Base-by-base conservation (phyloP, 2,888 invertebrate genomes). In the Platyscelio sp. region DNA sequence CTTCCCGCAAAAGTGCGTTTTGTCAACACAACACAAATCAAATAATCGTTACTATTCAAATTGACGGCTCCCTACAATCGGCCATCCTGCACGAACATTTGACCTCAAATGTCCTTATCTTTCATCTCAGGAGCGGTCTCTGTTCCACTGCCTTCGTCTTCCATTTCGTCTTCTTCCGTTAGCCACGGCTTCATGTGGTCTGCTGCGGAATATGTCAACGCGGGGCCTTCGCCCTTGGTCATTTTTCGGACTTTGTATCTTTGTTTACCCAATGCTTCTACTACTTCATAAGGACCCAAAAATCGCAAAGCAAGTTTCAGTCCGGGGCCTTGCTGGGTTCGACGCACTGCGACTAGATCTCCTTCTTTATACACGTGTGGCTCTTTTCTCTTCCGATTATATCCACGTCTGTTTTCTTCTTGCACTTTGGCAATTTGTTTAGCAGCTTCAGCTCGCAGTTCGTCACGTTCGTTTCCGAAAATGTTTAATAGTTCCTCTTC, bases 341-440 rank as follows among this genome's bases (percentile, higher is more conserved):
- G 40, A 18, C 85, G 74, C 5, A 85, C 83, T 0, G 86, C 87
- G 0, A 86, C 77, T 0, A 85, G 22, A 38, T 87, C 87, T 4
- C 86, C 86, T 0, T 46, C 46, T 11, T 63, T 40, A 46, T 91
- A 90, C 15, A 72, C 24, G 13, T 43, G 80, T 3, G 90, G 82
- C 43, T 77, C 29, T 60, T 86, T 90, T 65, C 88, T 83, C 22
- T 83, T 80, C 58, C 58, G 26, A 29, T 81, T 51, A 72, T 81
- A 43, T 71, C 20, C 15, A 15, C 15, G 15, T 5, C 46, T 15
- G 70, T 91, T 91, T 76, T 90, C 90, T 38, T 87, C 71, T 29
- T 88, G 88, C 9, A 88, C 71, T 67, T 76, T 82, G 15, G 7
- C 22, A 1, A 88, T 86, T 20, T 87, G 49, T 15, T 54, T 43